A percentile compares a stretch with the other conserved stretches of the same genome.
Conservation (phyloP, 92 coral and sea anemone genomes). For the Umimayanthus kanabou region DNA sequence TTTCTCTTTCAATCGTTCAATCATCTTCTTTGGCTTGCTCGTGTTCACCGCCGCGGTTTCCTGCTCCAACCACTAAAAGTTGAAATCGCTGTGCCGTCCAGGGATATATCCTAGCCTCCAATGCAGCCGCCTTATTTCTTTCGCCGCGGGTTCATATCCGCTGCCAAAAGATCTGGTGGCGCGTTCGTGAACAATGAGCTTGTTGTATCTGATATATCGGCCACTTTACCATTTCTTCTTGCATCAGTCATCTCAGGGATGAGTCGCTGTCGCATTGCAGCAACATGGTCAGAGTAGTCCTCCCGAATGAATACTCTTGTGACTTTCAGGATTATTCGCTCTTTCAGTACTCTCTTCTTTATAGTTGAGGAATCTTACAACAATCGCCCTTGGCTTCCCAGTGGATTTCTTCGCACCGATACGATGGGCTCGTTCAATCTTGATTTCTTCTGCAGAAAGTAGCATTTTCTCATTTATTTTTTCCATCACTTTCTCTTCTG, state of each 20-base stretch:
- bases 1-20: background rate
- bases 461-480: background rate
- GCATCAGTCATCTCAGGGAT: conserved; percentile 23
- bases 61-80: background rate
- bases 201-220: background rate
- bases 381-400: background rate
- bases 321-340: conserved; percentile 6
- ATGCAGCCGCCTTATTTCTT: too few relatives aligned
- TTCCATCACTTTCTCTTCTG: background rate
- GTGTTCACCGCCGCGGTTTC: too few relatives aligned
- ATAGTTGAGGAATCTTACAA: conserved; percentile 10
- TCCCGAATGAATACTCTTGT: background rate
- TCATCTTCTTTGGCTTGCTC: background rate
- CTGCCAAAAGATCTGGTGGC: too few relatives aligned
- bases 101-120: too few relatives aligned
- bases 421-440: conserved; percentile 11
- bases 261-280: background rate
- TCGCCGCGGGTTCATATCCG: too few relatives aligned
- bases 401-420: background rate
- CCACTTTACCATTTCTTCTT: background rate
- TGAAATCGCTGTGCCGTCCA: background rate
- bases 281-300: background rate
- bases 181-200: background rate
- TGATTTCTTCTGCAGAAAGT: background rate
- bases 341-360: background rate